Conservation (phyloP, 1,140 invertebrate genomes). For the Pseudomyrmex flavicornis region DNA sequence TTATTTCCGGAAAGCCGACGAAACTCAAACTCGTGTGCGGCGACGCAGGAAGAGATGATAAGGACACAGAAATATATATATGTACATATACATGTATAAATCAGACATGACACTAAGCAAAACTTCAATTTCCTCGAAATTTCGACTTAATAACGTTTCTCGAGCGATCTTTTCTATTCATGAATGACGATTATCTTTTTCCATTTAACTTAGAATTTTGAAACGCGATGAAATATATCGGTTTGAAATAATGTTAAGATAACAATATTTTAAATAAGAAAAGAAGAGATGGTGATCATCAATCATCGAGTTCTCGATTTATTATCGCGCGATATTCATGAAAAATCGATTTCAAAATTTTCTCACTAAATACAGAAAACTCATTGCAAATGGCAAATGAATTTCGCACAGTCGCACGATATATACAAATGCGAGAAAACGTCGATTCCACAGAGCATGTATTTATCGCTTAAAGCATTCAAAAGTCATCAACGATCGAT, state of each 20-base stretch:
- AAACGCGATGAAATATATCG: background rate
- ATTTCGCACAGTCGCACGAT: background rate
- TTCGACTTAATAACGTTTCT: slow-evolving; percentile 31
- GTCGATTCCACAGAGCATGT: background rate
- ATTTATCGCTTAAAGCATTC: slow-evolving; percentile 21
- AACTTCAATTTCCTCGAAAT: slow-evolving; percentile 60
- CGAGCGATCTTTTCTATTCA: background rate
- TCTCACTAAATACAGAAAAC: background rate
- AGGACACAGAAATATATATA: slow-evolving; percentile 35
- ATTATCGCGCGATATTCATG: background rate
- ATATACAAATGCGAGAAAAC: background rate
- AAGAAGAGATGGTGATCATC: background rate
- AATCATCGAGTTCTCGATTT: background rate
- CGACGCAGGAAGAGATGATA: slow-evolving; percentile 48
- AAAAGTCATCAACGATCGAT: slow-evolving; percentile 20
- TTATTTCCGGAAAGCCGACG: slow-evolving; percentile 51
- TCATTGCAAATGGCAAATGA: background rate
- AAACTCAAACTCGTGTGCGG: slow-evolving; percentile 36
- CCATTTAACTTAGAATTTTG: background rate
- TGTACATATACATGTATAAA: background rate
- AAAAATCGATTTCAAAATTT: background rate
- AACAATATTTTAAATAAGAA: background rate
- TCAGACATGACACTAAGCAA: slow-evolving; percentile 15
- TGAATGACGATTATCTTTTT: background rate
- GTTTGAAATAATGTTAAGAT: background rate